Percentiles rank a stretch among this genome's conserved stretches.
These are phyloP conservation scores for Incurvaria masculella DNA, from an alignment of 2,888 invertebrate genomes.

Conservation along the genomic window DNA sequence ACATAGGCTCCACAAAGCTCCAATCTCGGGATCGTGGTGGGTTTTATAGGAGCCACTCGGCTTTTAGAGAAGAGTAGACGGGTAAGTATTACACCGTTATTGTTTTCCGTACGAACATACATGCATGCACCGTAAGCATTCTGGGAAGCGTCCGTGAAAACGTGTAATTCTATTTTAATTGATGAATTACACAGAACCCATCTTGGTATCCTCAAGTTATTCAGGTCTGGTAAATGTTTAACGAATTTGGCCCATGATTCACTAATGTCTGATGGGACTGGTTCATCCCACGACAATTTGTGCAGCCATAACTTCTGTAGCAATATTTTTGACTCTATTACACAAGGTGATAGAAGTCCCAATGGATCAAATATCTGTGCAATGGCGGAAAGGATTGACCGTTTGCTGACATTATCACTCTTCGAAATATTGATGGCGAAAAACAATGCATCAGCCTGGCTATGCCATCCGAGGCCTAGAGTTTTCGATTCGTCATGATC, in stretches of 20 bases:
- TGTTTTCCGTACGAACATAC: constrained; percentile 15
- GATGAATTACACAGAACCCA: constrained; percentile 13
- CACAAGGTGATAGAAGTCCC: constrained; percentile 17
- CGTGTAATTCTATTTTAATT: constrained; percentile 15
- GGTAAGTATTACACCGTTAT: constrained; percentile 8
- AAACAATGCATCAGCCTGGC: constrained; percentile 11
- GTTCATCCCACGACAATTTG: constrained; percentile 19
- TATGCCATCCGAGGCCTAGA: constrained; percentile 18
- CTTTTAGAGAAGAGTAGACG: constrained; percentile 18
- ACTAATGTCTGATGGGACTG: constrained; percentile 4
- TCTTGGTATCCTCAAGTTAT: constrained; percentile 6
- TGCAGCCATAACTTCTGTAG: constrained; percentile 18
- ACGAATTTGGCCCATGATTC: constrained; percentile 1
- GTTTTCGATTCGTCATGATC: constrained; percentile 13
- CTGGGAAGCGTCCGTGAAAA: constrained; percentile 21
- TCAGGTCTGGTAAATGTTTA: constrained; percentile 3
- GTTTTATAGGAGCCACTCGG: constrained; percentile 19
- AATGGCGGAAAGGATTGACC: constrained; percentile 13
- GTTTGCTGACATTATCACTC: constrained; percentile 12
- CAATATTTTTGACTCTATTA: constrained; percentile 16
- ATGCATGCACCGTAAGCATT: constrained; percentile 20
- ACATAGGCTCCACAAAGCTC: constrained; percentile 22
- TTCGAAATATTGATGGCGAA: constrained; percentile 13
- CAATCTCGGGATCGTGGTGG: constrained; percentile 20
- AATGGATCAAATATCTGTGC: constrained; percentile 18